Evolutionary conservation across 2,113 vertebrate species (phyloP).

Genomic region (Zosterops japonicus): DNA sequence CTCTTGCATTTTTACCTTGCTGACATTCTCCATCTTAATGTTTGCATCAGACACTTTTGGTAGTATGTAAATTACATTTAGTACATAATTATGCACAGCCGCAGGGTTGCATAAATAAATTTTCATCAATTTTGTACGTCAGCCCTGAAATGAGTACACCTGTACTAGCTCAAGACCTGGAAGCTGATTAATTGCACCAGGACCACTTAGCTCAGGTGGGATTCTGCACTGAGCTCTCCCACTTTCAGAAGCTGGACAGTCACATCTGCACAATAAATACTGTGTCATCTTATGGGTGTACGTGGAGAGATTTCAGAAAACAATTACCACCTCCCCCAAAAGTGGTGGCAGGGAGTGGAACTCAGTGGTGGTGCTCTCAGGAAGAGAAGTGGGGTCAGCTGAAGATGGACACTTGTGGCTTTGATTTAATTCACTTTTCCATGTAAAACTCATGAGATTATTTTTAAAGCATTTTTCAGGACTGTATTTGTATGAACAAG

Average conservation of each 20-base stretch:
- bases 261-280: rapidly evolving
- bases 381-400: neutral
- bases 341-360: neutral
- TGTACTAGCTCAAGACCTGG: slow-evolving; percentile 9
- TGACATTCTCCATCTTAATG: neutral
- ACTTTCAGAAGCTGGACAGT: neutral
- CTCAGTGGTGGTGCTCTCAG: neutral
- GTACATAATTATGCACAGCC: neutral
- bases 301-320: neutral
- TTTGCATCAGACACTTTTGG: neutral
- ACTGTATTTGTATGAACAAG: neutral
- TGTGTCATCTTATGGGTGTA: no score
- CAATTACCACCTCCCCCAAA: neutral
- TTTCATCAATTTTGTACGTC: neutral
- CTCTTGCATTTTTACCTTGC: neutral
- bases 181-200: neutral
- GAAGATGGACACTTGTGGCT: neutral
- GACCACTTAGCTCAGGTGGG: neutral
- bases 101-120: neutral
- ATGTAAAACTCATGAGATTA: neutral
- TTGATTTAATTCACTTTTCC: neutral
- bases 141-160: slow-evolving; percentile 17
- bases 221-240: neutral
- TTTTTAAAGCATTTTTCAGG: neutral
- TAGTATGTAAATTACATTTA: slow-evolving; percentile 16